Base-by-base conservation (phyloP, 1,140 invertebrate genomes). In the Drosophila subpulchrella region DNA sequence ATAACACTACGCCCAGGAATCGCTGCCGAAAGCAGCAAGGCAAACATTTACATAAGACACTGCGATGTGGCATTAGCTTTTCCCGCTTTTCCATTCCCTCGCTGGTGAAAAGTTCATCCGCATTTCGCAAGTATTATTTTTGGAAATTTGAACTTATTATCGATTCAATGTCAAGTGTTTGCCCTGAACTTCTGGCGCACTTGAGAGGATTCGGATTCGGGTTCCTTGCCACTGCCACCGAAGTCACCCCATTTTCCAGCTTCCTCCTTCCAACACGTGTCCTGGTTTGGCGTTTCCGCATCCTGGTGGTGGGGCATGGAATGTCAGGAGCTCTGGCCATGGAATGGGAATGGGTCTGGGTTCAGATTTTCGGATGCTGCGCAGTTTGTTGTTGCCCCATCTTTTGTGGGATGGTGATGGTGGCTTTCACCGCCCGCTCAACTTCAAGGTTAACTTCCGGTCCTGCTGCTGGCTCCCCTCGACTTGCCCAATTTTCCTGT, bases 151-250 rank as follows among this genome's bases (percentile, higher is more conserved):
- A 89, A 84, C 73, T 83, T 80, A 72, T 89, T 88, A 88, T 88
- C 77, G 84, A 88, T 88, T 88, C 73, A 77, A 81, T 83, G 84
- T 89, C 84, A 89, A 89, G 80, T 88, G 61, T 80, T 82, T 88
- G 62, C 62, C 63, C 63, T 77, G 67, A 77, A 82, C 78, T 77
- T 76, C 42, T 57, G 50, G 39, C 48, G 51, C 73, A 55, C 56
- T 76, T 65, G 41, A 50, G 41, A 27, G 51, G 36, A 56, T 53
- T 65, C 38, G 54, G 59, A 44, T 51, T 51, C 36, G 56, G 57
- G 38, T 38, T 50, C 47, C 60, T 58, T 39, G 38, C 42, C 41
- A 13, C 34, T 39, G 36, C 63, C 66, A 46, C 24, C 36, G 58
- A 78, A 81, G 78, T 62, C 70, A 62, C 75, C 76, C 72, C 48